Evolutionary conservation across 2,113 vertebrate genomes (phyloP).

Genomic region (Tragulus kanchil): DNA sequence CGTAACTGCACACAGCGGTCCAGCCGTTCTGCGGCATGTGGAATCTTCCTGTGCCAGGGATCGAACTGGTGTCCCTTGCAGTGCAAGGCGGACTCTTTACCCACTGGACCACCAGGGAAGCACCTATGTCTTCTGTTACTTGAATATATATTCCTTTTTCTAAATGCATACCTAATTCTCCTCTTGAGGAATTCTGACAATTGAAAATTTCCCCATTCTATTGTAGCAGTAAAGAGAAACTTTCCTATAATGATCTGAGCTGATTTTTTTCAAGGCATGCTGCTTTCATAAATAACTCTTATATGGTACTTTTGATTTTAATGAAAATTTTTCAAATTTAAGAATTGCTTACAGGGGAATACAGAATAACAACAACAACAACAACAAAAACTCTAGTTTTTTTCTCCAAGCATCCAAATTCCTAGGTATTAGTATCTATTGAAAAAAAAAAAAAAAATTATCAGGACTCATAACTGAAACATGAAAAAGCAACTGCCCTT

Average conservation of each 20-base stretch:
- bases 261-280: not conserved
- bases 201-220: not conserved
- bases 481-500: not conserved
- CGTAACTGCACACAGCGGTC: too few species aligned
- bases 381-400: not conserved
- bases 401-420: not conserved
- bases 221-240: conserved; percentile 1
- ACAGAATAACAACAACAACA: not conserved
- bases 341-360: conserved; percentile 15
- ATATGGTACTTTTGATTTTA: conserved; percentile 16
- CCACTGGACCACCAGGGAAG: too few species aligned
- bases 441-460: not conserved
- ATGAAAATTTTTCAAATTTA: not conserved
- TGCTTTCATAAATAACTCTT: conserved; percentile 48
- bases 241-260: not conserved
- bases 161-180: not conserved
- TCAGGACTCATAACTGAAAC: not conserved
- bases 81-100: too few species aligned
- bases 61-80: too few species aligned
- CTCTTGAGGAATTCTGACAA: not conserved
- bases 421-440: not conserved
- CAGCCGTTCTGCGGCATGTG: too few species aligned
- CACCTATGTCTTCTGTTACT: conserved; percentile 8
- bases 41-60: too few species aligned
- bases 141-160: not conserved